Conservation (phyloP, 1,140 invertebrate genomes). For the Ganaspis sp. region DNA sequence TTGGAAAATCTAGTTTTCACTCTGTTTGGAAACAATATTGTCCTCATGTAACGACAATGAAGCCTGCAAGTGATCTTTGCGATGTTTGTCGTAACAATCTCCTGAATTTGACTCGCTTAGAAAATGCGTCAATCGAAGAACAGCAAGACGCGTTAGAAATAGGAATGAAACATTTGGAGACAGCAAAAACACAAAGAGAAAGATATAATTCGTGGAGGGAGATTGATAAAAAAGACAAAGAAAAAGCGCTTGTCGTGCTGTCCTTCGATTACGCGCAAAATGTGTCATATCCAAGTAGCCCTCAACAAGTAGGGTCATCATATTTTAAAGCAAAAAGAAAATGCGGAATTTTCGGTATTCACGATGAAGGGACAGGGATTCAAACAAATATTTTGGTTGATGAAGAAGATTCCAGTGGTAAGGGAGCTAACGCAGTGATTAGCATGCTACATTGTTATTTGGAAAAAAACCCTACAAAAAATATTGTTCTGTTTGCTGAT, state of each 20-base stretch:
- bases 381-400: constrained; percentile 16
- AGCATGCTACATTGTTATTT: not conserved
- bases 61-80: too few species aligned
- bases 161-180: not conserved
- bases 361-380: not conserved
- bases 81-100: too few species aligned
- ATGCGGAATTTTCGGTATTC: not conserved
- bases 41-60: not conserved
- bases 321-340: too few species aligned
- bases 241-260: not conserved
- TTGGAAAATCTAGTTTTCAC: not conserved
- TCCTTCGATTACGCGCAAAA: constrained; percentile 13
- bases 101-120: too few species aligned
- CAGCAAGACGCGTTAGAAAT: too few species aligned
- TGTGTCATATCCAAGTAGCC: too few species aligned
- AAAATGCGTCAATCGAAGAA: too few species aligned
- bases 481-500: too few species aligned
- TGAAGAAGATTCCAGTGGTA: not conserved
- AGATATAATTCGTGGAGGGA: not conserved
- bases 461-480: too few species aligned
- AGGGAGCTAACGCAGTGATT: not conserved
- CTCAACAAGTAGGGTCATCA: too few species aligned
- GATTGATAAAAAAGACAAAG: not conserved
- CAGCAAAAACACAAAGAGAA: not conserved
- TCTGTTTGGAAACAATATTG: not conserved